Evolutionary conservation across 2,888 invertebrate species (phyloP), one percentile per base, ranked within the genome.

Genomic region (Girardia tigrina): DNA sequence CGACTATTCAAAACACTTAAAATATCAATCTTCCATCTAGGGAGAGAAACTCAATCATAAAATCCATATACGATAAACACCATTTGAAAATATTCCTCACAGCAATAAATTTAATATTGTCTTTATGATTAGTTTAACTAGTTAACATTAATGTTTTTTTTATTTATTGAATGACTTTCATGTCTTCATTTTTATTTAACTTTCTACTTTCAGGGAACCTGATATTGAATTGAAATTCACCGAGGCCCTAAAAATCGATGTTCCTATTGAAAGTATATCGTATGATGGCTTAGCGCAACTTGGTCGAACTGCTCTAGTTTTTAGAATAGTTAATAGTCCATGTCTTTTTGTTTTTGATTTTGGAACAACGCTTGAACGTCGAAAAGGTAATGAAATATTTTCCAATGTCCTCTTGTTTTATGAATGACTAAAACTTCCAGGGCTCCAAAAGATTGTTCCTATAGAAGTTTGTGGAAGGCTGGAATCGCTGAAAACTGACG

Each of bases 401-500:
- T n/a, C n/a, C n/a, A n/a, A n/a, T n/a, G n/a, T 56, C n/a, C 8
- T 36, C 4, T 56, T 20, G 23, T 71, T 29, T 71, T 4, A 71
- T 12, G 14, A 28, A 42, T 42, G 42, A 12, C 12, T 42, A 14
- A 23, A 70, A 70, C 27, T 8, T 23, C 27, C 16, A 75, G 76
- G 76, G 23, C 28, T 76, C 6, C 76, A 76, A 56, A 36, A 75
- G 6, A 29, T 56, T 12, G 70, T 76, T 26, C 76, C 75, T 4
- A 27, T 77, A 4, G 77, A 77, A 42, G 72, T 77, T 26, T 71
- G 72, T 27, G 77, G 77, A 12, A 42, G 26, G 14, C 42, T 77
- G 0, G n/a, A 36, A 4, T 78, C 77, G 77, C 71, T 78, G 28
- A 74, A 36, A 20, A 78, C 77, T 1, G 71, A 75, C 36, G 77